Conservation (phyloP, 2,797 vertebrate genomes). For the Micrastur ruficollis region DNA sequence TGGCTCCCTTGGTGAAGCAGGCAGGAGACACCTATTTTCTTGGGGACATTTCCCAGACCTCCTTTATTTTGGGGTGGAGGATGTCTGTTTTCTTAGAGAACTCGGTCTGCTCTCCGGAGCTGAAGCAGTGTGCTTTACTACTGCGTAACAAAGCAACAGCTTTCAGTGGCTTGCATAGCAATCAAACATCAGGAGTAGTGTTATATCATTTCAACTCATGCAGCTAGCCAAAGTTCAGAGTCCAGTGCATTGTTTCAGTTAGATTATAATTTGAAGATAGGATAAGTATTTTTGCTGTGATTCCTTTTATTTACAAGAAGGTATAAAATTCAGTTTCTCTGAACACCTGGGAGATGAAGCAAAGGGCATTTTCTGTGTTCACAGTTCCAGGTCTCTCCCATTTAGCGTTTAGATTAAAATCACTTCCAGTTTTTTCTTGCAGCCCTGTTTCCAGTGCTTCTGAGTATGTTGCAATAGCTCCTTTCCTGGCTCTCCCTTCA, state of each 20-base stretch:
- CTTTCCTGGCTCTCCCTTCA: not conserved
- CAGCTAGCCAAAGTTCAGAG: not conserved
- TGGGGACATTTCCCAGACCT: not conserved
- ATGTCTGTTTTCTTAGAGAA: not conserved
- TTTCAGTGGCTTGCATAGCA: not conserved
- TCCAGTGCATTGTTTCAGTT: not conserved
- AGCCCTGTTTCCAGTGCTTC: not conserved
- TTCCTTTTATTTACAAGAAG: not conserved
- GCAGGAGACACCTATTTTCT: slow-evolving; percentile 13
- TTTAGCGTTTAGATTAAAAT: not conserved
- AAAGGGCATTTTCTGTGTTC: not conserved
- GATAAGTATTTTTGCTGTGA: not conserved
- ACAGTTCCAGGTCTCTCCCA: not conserved
- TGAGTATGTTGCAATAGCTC: not conserved
- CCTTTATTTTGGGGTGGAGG: not conserved
- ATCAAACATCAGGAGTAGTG: not conserved
- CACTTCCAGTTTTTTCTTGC: not conserved
- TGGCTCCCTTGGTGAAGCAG: not conserved
- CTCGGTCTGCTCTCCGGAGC: not conserved
- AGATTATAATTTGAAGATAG: not conserved
- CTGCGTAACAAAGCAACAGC: not conserved
- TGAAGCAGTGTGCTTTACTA: not conserved
- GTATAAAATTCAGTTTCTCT: not conserved
- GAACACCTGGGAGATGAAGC: not conserved
- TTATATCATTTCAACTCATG: not conserved